Evolutionary conservation across 2,113 vertebrate genomes (phyloP), one percentile per base, ranked within the genome.

Genomic region (Oryzias celebensis): DNA sequence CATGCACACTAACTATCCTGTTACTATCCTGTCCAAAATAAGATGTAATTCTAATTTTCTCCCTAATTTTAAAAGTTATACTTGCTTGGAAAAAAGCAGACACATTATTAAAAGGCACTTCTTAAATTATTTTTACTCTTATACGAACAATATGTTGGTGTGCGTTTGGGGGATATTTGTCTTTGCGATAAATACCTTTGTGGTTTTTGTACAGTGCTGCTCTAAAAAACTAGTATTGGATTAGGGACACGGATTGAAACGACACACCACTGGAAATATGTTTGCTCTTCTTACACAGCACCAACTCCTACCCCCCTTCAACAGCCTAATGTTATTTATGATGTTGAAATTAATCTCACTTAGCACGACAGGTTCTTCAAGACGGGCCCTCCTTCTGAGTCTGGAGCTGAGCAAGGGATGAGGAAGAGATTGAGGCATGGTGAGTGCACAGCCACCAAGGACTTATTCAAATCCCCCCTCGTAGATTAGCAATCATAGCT

Each of bases 381-480:
- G 83, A 87, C 76, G 78, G 80, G 82, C 76, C 80, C 85, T 88
- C 85, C 88, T 88, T 84, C 81, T 81, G 79, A 85, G 85, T 64
- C 64, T 62, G 62, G 69, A 59, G 75, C 81, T 52, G 83, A 84
- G 85, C 64, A 83, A 81, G 75, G 69, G 84, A 84, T 84, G 83
- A 85, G 82, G 56, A 82, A 49, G 71, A 85, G 82, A 85, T 75
- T 82, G 81, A 88, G 82, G 61, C 65, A 78, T 82, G 73, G 76
- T 65, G 75, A 71, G 73, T 14, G 58, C 59, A 42, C 67, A 74
- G 75, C 75, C 75, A 69, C 75, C 45, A 36, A 91, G 85, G 86
- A 90, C 64, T 91, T 92, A 92, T 92, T 92, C 88, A 92, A 92
- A 92, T 92, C 90, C 88, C 83, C 69, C 87, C 85, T 88, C 80